Conservation (phyloP, 2,113 vertebrate genomes). For the Castor canadensis region DNA sequence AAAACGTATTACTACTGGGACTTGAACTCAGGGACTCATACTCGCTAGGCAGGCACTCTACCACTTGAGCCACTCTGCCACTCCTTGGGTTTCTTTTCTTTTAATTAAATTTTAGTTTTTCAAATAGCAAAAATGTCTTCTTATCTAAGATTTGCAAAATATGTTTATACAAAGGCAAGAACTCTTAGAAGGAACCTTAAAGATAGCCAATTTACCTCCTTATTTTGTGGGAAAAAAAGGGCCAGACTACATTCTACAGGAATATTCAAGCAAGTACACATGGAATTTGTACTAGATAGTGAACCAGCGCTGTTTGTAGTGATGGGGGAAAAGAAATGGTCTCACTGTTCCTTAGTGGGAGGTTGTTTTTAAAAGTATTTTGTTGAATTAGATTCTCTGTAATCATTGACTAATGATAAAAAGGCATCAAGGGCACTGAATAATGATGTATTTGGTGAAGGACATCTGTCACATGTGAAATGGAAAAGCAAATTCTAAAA, state of each 20-base stretch:
- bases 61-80: no score
- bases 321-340: background rate
- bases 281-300: background rate
- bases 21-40: no score
- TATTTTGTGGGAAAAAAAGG: background rate
- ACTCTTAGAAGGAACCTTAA: background rate
- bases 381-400: background rate
- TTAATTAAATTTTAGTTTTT: background rate
- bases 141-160: background rate
- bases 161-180: background rate
- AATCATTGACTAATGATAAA: background rate
- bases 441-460: conserved; percentile 16
- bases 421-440: no score
- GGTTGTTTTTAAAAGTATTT: background rate
- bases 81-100: background rate
- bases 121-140: background rate
- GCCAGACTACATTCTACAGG: background rate
- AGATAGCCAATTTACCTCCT: background rate
- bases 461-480: background rate
- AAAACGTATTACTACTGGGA: conserved; percentile 12
- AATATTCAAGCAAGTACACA: background rate
- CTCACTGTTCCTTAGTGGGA: background rate
- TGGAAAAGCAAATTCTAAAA: conserved; percentile 42
- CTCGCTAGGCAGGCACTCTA: no score
- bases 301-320: background rate